These are phyloP conservation scores for Yponomeuta cagnagella DNA, from an alignment of 2,888 invertebrate species.

Conservation along the genomic window DNA sequence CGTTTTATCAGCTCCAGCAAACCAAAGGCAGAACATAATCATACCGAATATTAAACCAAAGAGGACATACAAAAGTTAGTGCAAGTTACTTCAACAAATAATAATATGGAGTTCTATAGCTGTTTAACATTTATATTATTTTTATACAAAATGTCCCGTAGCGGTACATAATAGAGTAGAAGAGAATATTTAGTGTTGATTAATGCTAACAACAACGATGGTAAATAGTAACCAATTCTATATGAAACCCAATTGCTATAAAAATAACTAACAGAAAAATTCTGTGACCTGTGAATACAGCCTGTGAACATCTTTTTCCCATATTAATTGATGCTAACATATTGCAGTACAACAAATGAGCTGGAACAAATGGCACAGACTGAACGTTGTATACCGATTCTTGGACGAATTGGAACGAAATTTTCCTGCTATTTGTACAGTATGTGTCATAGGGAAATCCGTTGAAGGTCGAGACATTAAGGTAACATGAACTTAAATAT, in stretches of 20 bases:
- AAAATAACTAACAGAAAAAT: too few relatives aligned
- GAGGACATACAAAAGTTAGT: neutral
- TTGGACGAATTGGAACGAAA: slow-evolving; percentile 85
- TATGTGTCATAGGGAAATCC: slow-evolving; percentile 85
- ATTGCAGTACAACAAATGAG: slow-evolving; percentile 71
- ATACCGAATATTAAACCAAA: neutral
- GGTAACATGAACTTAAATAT: slow-evolving; percentile 47
- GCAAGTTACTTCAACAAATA: neutral
- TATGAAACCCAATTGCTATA: too few relatives aligned
- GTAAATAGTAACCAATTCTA: too few relatives aligned
- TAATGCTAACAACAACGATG: too few relatives aligned
- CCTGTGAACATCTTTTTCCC: too few relatives aligned
- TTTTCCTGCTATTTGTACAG: slow-evolving; percentile 84
- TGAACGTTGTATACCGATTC: slow-evolving; percentile 84
- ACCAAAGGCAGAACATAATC: neutral
- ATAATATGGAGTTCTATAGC: neutral
- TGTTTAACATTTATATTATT: too few relatives aligned
- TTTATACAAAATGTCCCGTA: too few relatives aligned
- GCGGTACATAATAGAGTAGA: too few relatives aligned
- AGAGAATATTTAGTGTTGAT: too few relatives aligned
- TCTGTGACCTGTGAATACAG: too few relatives aligned
- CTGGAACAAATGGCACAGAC: slow-evolving; percentile 86
- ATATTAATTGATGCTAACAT: slow-evolving; percentile 2
- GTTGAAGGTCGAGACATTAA: slow-evolving; percentile 84
- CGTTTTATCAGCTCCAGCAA: neutral